These are phyloP conservation scores for Pao palembangensis DNA, from an alignment of 2,113 vertebrate genomes.

Conservation along the genomic window DNA sequence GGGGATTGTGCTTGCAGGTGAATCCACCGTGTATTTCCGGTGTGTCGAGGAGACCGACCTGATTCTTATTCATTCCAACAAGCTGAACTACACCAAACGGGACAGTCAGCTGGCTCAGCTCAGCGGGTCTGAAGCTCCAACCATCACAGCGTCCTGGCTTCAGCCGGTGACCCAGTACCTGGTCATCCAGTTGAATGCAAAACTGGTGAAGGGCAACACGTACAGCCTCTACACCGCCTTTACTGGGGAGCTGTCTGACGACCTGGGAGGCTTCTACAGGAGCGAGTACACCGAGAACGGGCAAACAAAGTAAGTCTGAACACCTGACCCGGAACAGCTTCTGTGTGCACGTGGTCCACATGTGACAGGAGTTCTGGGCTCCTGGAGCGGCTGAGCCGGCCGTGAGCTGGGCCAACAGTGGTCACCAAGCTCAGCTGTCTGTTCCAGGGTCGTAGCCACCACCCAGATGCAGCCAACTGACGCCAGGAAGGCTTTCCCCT, in stretches of 20 bases:
- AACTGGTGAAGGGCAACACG: slow-evolving; percentile 40
- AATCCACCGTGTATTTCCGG: slow-evolving; percentile 73
- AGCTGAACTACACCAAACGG: slow-evolving; percentile 75
- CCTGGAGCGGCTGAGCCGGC: no score
- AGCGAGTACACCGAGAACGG: slow-evolving; percentile 78
- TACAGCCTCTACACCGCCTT: slow-evolving; percentile 78
- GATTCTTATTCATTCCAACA: slow-evolving; percentile 91
- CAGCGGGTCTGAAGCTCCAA: neutral
- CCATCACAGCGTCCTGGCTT: slow-evolving; percentile 49
- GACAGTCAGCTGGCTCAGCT: slow-evolving; percentile 5
- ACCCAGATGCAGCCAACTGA: slow-evolving; percentile 79
- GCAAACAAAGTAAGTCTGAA: slow-evolving; percentile 66
- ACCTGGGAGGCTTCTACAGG: slow-evolving; percentile 89
- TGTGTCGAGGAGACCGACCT: slow-evolving; percentile 73
- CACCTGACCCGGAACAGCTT: no score
- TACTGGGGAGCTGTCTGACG: slow-evolving; percentile 81
- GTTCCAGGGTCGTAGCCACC: slow-evolving; percentile 71
- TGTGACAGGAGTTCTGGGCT: no score
- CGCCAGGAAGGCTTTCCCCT: slow-evolving; percentile 76
- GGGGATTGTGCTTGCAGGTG: slow-evolving; percentile 36
- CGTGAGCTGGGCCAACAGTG: no score
- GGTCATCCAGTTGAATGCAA: slow-evolving; percentile 70
- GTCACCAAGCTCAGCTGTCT: neutral
- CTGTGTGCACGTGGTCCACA: no score
- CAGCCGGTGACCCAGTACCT: slow-evolving; percentile 77